Base-by-base conservation (phyloP, 2,888 invertebrate genomes). In the Hoplodrina blanda region DNA sequence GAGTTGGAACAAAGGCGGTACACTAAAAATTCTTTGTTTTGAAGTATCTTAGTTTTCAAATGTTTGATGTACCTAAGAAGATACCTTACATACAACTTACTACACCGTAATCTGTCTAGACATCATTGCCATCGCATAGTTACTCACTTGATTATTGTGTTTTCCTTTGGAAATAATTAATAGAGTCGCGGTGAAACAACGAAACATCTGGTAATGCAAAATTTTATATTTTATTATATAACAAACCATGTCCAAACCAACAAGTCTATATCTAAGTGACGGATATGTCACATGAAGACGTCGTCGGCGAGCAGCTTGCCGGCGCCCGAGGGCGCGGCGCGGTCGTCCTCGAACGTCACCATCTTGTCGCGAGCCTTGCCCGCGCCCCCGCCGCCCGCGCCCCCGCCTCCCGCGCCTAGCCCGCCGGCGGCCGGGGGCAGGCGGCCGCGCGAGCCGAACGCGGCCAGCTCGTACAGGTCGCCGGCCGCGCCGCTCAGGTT, bases 211-310 rank as follows among this genome's bases (percentile, higher is more conserved):
- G 33, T 77, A 69, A 83, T 85, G 78, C 55, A 88, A 88, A 88
- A 74, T 73, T 82, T 73, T 55, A 78, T 82, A 83, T 87, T 92
- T 91, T 90, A 92, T 91, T 91, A 87, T 81, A 88, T 92, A 93
- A 93, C 92, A 93, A 93, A 93, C 85, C 76, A 84, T 81, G 89
- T 91, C 89, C 87, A 86, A 85, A 90, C 78, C 87, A 85, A 88
- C 87, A 87, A 85, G 73, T 79, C 79, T 87, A 86, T 62, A 75
- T 20, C 78, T 96, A 86, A 54, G 63, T 64, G 71, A 61, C 63
- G 56, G 60, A 73, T 65, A 62, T 79, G 97, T 98, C 98, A 98
- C 98, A 98, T 98, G 91, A 98, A 98, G 85, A 98, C 97, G 91
- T 98, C 98, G 71, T 97, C 97, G 60, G 97, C 94, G 73, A 96